A percentile compares a stretch with the other conserved stretches of the same genome.
phyloP scores from a whole-genome alignment of 2,888 invertebrate species.

The Bembecia ichneumoniformis region DNA sequence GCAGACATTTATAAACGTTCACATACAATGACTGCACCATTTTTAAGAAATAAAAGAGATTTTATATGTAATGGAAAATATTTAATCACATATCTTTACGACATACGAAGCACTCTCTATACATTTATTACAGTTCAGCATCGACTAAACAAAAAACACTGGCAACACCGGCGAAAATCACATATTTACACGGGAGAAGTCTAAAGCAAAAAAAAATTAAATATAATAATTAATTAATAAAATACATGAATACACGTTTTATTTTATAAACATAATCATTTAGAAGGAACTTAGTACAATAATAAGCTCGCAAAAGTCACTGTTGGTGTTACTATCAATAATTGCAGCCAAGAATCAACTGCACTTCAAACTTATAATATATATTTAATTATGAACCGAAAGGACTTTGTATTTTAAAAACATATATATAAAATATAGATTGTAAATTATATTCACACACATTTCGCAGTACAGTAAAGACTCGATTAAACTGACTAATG shows the following conservation, averaged over 20 bases:
- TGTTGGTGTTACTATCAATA: background rate
- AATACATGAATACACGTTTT: background rate
- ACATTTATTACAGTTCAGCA: background rate
- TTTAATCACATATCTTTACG: background rate
- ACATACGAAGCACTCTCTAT: background rate
- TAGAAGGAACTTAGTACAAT: background rate
- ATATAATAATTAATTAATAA: background rate
- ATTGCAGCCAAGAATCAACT: background rate
- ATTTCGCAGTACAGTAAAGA: no score
- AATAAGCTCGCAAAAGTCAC: background rate
- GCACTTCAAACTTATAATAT: no score
- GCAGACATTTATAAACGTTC: no score
- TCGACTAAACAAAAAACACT: background rate
- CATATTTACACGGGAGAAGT: background rate
- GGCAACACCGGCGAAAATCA: background rate
- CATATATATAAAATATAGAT: no score
- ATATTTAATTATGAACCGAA: no score
- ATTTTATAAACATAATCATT: background rate
- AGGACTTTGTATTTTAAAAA: no score
- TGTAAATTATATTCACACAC: no score
- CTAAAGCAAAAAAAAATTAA: background rate
- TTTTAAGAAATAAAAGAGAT: no score
- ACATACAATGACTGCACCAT: no score
- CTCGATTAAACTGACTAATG: no score
- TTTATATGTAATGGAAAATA: background rate